Conservation (phyloP, 2,888 invertebrate species). For the Tillus elongatus region DNA sequence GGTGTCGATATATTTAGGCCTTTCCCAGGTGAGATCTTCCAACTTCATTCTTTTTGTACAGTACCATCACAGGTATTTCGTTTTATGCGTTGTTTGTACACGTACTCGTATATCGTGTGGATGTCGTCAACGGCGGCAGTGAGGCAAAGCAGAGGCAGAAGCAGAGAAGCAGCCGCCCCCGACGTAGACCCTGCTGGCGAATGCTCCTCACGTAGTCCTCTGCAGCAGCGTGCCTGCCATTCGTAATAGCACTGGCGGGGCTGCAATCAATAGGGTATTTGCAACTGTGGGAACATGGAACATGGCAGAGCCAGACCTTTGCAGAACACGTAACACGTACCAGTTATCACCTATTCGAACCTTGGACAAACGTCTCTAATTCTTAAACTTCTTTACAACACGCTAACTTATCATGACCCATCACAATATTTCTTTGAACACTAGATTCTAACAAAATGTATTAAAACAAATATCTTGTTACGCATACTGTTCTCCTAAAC, state of each 20-base stretch:
- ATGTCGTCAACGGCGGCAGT: slow-evolving; percentile 16
- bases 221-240: slow-evolving; percentile 53
- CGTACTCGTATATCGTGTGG: too few species aligned
- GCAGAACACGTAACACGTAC: slow-evolving; percentile 37
- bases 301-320: slow-evolving; percentile 40
- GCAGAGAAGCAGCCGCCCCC: too few species aligned
- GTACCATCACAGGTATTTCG: too few species aligned
- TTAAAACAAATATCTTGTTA: too few species aligned
- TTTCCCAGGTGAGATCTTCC: slow-evolving; percentile 88
- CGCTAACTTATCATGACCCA: too few species aligned
- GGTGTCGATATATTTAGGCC: slow-evolving; percentile 97
- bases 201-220: slow-evolving; percentile 48
- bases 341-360: slow-evolving; percentile 36
- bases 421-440: too few species aligned
- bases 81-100: too few species aligned
- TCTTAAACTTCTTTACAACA: slow-evolving; percentile 18
- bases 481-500: too few species aligned
- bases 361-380: slow-evolving; percentile 26
- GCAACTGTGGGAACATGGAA: slow-evolving; percentile 43
- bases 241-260: slow-evolving; percentile 45
- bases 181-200: slow-evolving; percentile 15
- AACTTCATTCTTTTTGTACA: too few species aligned
- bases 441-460: too few species aligned
- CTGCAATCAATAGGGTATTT: slow-evolving; percentile 50
- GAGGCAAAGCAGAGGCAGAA: background rate